Base-by-base conservation (phyloP, 2,113 vertebrate species). In the Ophthalmolycus amberensis region DNA sequence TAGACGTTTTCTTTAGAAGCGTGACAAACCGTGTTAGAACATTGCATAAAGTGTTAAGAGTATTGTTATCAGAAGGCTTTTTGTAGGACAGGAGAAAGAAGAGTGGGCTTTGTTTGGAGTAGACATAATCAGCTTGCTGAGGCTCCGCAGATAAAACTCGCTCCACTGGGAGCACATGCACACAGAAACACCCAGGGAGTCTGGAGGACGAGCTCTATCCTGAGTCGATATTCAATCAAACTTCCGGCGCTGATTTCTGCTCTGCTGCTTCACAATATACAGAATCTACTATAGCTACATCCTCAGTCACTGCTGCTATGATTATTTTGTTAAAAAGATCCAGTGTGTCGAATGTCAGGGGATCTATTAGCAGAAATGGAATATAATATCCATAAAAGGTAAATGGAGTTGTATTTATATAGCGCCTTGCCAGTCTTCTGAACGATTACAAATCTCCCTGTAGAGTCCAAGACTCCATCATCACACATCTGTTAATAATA, bases 121-220 rank as follows among this genome's bases (percentile, higher is more conserved):
- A 56, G 63, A 81, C 48, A 29, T 32, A 77, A 73, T 72, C 68
- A 85, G 74, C 29, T 38, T 25, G 38, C 40, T 46, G 64, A 74
- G 59, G 60, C 70, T 79, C 64, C 70, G 77, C 62, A 77, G 64
- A 81, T 58, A 85, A 63, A n/a, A 56, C 62, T 68, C 62, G 1
- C 25, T 64, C 14, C 68, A 73, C 37, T 72, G 52, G 27, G 62
- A 68, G 64, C 71, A 50, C 40, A 59, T 3, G 15, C 11, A 52
- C 27, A 77, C n/a, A 67, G 71, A 81, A 44, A 73, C 46, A 82
- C 63, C 40, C 63, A n/a, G 66, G 66, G 52, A 76, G 25, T 42
- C 44, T 25, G 2, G 44, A 44, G 54, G 52, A 72, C 40, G 1
- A 54, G 52, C 50, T 37, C 34, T 68, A 29, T 46, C 38, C 12